A percentile compares a stretch with the other conserved stretches of the same genome.
Conservation (phyloP, 2,797 vertebrate genomes). For the Aplochiton taeniatus region DNA sequence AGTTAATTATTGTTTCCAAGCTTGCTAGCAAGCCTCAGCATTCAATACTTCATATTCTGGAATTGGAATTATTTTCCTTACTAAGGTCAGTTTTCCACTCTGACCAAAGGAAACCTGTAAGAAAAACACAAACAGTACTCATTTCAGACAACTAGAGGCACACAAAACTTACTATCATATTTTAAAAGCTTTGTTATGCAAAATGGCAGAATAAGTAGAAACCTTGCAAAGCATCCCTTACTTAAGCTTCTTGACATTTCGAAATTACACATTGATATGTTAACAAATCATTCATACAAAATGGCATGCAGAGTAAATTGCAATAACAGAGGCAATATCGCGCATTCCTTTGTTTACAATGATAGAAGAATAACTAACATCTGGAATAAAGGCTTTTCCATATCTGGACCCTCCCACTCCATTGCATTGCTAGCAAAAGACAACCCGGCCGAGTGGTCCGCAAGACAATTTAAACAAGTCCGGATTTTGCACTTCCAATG, state of each 20-base stretch:
- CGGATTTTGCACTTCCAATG: constrained; percentile 34
- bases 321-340: background rate
- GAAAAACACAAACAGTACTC: background rate
- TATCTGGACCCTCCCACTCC: constrained; percentile 80
- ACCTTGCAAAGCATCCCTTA: no score
- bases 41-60: constrained; percentile 66
- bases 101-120: constrained; percentile 70
- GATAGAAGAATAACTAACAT: constrained; percentile 68
- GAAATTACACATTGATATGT: background rate
- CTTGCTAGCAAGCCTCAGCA: constrained; percentile 45
- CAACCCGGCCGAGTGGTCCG: constrained; percentile 60
- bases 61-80: constrained; percentile 55
- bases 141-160: background rate
- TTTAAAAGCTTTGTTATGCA: no score
- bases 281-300: background rate
- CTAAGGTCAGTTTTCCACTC: constrained; percentile 71
- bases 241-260: background rate
- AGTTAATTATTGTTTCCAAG: constrained; percentile 38
- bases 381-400: constrained; percentile 68
- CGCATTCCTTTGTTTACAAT: constrained; percentile 32
- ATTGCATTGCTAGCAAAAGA: constrained; percentile 71
- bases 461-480: constrained; percentile 80
- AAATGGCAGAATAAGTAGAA: no score
- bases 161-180: background rate
- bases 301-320: background rate